Conservation (phyloP, 1,140 invertebrate species). For the Pseudomyrmex cubaensis region DNA sequence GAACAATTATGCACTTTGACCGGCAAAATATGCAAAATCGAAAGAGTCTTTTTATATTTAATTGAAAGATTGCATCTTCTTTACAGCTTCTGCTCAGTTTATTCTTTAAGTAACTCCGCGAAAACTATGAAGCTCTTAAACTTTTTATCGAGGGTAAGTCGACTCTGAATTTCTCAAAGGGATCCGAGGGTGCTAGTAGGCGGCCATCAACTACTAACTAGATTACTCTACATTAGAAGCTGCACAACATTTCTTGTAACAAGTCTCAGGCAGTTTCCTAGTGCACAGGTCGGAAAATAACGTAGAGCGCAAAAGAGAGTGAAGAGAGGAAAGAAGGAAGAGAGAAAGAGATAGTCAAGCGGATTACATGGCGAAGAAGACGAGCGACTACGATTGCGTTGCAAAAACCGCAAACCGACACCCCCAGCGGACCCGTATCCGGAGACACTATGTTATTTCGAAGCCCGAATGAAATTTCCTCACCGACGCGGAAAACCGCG, state of each 20-base stretch:
- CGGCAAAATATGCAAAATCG: too few species aligned
- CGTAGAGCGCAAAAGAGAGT: neutral
- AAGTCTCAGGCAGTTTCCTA: constrained; percentile 40
- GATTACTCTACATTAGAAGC: constrained; percentile 43
- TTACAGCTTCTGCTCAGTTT: neutral
- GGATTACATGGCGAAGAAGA: constrained; percentile 67
- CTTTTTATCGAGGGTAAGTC: constrained; percentile 7
- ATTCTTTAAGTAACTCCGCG: neutral
- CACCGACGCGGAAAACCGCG: constrained; percentile 61
- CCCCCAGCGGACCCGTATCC: constrained; percentile 19
- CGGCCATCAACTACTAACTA: constrained; percentile 48
- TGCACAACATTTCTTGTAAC: constrained; percentile 57
- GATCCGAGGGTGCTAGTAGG: constrained; percentile 25
- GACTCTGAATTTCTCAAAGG: constrained; percentile 19
- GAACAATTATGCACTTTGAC: too few species aligned
- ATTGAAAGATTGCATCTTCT: constrained; percentile 1
- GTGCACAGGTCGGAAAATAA: constrained; percentile 11
- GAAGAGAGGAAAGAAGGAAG: too few species aligned
- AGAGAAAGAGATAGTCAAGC: neutral
- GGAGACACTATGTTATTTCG: constrained; percentile 68
- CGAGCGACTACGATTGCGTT: constrained; percentile 62
- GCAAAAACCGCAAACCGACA: constrained; percentile 55
- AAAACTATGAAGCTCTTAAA: constrained; percentile 4
- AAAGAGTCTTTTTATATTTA: neutral
- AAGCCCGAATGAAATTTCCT: constrained; percentile 74